phyloP scores from a whole-genome alignment of 2,888 invertebrate genomes.

The Tholera decimalis region DNA sequence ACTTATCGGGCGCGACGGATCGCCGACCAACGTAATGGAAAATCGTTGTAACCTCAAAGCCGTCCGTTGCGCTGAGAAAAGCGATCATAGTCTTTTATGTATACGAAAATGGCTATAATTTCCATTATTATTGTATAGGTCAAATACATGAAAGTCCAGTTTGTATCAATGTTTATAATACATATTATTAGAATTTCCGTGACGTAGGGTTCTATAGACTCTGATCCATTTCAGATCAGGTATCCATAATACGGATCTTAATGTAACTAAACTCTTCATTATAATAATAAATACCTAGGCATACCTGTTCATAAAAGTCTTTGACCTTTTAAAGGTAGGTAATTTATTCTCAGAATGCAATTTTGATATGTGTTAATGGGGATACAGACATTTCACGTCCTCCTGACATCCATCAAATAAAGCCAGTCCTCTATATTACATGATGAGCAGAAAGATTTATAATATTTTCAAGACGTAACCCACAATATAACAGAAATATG shows the following conservation, averaged over 20 bases:
- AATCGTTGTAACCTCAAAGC: conserved; percentile 72
- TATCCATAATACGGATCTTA: no score
- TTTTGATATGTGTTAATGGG: conserved; percentile 7
- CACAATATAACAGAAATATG: conserved; percentile 51
- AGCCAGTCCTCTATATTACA: conserved; percentile 5
- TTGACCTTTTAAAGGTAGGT: background rate
- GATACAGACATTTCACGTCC: conserved; percentile 29
- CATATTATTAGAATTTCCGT: no score
- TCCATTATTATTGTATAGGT: conserved; percentile 6
- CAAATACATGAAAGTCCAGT: conserved; percentile 2
- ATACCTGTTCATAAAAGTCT: background rate
- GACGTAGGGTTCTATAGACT: no score
- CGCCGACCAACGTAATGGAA: conserved; percentile 75
- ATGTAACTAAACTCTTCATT: no score
- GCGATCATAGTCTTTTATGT: conserved; percentile 37
- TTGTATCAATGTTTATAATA: background rate
- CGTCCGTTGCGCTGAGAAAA: conserved; percentile 50
- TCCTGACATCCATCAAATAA: conserved; percentile 33
- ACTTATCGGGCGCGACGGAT: conserved; percentile 69
- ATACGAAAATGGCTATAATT: conserved; percentile 25
- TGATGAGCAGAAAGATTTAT: conserved; percentile 23
- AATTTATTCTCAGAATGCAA: background rate
- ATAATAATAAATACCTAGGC: no score
- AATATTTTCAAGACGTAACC: conserved; percentile 37
- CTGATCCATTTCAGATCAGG: no score